These are phyloP conservation scores for Psilopogon haemacephalus DNA, from an alignment of 2,113 vertebrate genomes.

Conservation along the genomic window DNA sequence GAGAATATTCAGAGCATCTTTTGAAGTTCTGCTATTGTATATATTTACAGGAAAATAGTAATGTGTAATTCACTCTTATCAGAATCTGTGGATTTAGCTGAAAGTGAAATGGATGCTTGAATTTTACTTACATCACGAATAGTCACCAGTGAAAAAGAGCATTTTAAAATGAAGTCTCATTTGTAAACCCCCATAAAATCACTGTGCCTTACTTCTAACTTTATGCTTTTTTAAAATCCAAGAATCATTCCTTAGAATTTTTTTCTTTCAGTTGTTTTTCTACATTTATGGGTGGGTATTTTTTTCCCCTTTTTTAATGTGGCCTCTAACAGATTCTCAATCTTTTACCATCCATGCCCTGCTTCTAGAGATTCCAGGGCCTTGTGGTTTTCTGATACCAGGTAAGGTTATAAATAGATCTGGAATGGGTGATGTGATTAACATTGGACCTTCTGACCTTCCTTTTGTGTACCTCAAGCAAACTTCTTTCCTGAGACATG, in stretches of 20 bases:
- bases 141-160: not conserved
- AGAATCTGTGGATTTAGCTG: not conserved
- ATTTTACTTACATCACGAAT: not conserved
- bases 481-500: slow-evolving; percentile 4
- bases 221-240: not conserved
- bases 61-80: not conserved
- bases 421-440: slow-evolving; percentile 26
- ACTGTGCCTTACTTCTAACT: not conserved
- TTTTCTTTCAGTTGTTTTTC: not conserved
- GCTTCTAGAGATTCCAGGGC: slow-evolving; percentile 87
- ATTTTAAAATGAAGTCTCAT: not conserved
- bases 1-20: not conserved
- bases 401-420: slow-evolving; percentile 83
- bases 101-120: not conserved
- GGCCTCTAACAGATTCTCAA: slow-evolving; percentile 64
- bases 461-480: slow-evolving; percentile 40
- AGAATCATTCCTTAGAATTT: not conserved
- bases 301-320: not conserved
- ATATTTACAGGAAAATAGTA: not conserved
- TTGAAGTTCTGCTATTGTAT: not conserved
- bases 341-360: slow-evolving; percentile 76
- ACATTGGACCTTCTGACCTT: slow-evolving; percentile 56
- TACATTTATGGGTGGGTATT: not conserved
- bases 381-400: slow-evolving; percentile 92
- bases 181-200: not conserved